Percentiles rank a stretch among this genome's conserved stretches.
Evolutionary conservation across 2,888 invertebrate species (phyloP).

Genomic region (Drosophila peninsularis): DNA sequence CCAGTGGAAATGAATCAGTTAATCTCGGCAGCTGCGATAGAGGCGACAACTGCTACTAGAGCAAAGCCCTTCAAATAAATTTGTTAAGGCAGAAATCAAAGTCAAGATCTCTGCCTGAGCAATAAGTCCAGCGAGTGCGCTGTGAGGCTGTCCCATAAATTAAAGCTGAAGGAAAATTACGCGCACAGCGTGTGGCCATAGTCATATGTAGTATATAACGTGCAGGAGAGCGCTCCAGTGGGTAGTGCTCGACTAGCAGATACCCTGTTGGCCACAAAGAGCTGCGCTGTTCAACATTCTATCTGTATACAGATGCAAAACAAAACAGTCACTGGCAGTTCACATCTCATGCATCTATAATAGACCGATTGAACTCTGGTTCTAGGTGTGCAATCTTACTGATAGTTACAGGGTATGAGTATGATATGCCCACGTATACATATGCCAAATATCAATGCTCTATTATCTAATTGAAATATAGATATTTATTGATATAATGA

Average conservation of each 20-base stretch:
- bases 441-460: too few species aligned
- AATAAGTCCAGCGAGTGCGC: conserved; percentile 39
- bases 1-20: background rate
- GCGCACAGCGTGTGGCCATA: conserved; percentile 62
- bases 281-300: too few species aligned
- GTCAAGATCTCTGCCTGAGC: conserved; percentile 42
- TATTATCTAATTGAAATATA: too few species aligned
- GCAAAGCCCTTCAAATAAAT: background rate
- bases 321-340: background rate
- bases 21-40: background rate
- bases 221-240: background rate
- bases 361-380: background rate
- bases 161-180: conserved; percentile 40
- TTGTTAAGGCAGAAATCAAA: background rate
- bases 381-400: background rate
- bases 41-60: background rate
- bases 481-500: too few species aligned
- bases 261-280: background rate
- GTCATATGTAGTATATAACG: conserved; percentile 21
- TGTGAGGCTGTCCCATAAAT: conserved; percentile 57
- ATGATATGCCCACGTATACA: too few species aligned
- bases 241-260: background rate
- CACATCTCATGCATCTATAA: background rate
- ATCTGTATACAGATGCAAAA: too few species aligned
- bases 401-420: background rate